phyloP scores from a whole-genome alignment of 23 tunicate genomes.

The Halocynthia roretzi region DNA sequence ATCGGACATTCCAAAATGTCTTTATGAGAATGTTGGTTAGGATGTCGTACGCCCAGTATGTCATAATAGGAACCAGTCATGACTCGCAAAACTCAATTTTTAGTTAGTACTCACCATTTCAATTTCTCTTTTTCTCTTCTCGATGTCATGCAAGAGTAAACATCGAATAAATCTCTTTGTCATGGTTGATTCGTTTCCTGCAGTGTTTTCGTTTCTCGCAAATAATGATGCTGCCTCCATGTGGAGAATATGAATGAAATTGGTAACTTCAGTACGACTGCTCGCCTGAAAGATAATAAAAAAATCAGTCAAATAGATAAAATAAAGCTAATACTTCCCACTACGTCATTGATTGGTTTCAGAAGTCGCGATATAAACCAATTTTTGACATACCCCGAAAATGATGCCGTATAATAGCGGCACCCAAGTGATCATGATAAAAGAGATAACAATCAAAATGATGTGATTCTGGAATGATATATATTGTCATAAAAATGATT shows the following conservation, averaged over 20 bases:
- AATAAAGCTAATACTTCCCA: too few relatives aligned
- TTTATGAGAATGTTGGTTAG: too few relatives aligned
- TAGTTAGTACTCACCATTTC: not conserved
- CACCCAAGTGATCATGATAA: too few relatives aligned
- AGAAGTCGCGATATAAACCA: not conserved
- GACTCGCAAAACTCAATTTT: too few relatives aligned
- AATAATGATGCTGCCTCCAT: slow-evolving; percentile 5
- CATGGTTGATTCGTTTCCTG: not conserved
- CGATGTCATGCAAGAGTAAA: slow-evolving; percentile 8
- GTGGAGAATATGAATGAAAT: slow-evolving; percentile 5
- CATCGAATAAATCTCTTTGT: slow-evolving; percentile 2
- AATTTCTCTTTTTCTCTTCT: slow-evolving; percentile 6
- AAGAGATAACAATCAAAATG: too few relatives aligned
- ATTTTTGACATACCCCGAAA: not conserved
- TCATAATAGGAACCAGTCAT: too few relatives aligned
- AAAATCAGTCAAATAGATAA: not conserved
- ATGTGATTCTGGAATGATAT: too few relatives aligned
- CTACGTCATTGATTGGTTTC: not conserved
- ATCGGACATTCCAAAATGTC: too few relatives aligned
- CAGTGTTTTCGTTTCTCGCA: not conserved
- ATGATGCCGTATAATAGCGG: too few relatives aligned
- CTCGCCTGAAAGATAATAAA: slow-evolving; percentile 2
- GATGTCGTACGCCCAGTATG: too few relatives aligned
- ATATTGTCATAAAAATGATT: too few relatives aligned
- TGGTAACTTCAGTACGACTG: slow-evolving; percentile 5